Evolutionary conservation across 92 coral and sea anemone genomes (phyloP).

Genomic region (Hydrozoanthus gracilis): DNA sequence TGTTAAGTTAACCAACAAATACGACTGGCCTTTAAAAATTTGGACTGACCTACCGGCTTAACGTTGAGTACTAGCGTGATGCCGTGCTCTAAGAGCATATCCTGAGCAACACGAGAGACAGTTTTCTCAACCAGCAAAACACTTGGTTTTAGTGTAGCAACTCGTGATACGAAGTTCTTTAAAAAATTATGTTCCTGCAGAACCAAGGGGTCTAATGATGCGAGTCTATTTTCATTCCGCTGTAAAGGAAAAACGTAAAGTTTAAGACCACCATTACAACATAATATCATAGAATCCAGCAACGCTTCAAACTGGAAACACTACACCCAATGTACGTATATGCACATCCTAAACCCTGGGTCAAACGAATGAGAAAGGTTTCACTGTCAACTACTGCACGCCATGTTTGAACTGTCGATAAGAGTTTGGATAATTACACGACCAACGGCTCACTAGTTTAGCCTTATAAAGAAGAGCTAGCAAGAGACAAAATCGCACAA

Average conservation of each 20-base stretch:
- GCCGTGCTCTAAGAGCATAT: constrained; percentile 86
- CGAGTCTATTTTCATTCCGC: constrained; percentile 95
- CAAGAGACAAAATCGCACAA: too few relatives aligned
- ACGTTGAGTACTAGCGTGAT: constrained; percentile 91
- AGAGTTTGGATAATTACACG: too few relatives aligned
- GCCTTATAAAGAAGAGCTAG: too few relatives aligned
- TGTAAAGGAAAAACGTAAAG: constrained; percentile 10
- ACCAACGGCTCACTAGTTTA: too few relatives aligned
- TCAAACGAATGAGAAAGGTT: too few relatives aligned
- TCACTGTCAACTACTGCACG: too few relatives aligned
- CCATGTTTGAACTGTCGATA: too few relatives aligned
- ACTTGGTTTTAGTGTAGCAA: constrained; percentile 82
- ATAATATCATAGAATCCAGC: not conserved
- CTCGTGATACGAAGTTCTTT: constrained; percentile 92
- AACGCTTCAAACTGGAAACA: too few relatives aligned
- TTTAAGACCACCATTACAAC: not conserved
- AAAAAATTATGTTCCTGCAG: constrained; percentile 91
- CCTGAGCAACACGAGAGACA: constrained; percentile 94
- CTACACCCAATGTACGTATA: too few relatives aligned
- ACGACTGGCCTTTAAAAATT: too few relatives aligned
- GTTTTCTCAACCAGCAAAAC: constrained; percentile 93
- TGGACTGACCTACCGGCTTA: constrained; percentile 74
- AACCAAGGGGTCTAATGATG: constrained; percentile 90
- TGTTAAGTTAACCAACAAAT: too few relatives aligned
- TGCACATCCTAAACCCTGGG: too few relatives aligned